Evolutionary conservation across 2,797 vertebrate species (phyloP), one percentile per base, ranked within the genome.

Genomic region (Macropus fuliginosus): DNA sequence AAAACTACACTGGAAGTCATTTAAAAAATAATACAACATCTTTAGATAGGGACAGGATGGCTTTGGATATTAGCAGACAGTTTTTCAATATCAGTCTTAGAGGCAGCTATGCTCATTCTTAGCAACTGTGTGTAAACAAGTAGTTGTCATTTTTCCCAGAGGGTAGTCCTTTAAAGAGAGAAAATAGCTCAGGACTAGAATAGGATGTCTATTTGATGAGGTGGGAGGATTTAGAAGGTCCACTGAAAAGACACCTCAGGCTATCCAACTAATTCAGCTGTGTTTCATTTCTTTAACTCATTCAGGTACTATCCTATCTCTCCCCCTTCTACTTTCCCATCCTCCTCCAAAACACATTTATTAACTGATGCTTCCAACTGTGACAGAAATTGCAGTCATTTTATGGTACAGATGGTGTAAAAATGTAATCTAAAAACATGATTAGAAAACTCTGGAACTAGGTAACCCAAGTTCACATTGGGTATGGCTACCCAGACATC

Each of bases 321-420:
- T 97, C 94, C 95, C 92, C 94, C 94, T 95, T 95, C 97, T 97
- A 98, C 93, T 93, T 98, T 92, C 93, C 95, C 95, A 95, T 95
- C 94, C 87, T 92, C 93, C 98, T 97, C 97, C 96, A 98, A 98
- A 98, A 97, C 97, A 98, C 98, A 98, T 98, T 98, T 98, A 99
- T 99, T 99, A 99, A 98, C 98, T 96, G 97, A 98, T 98, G 98
- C 98, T 98, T 98, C 99, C 99, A 98, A 98, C 99, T 99, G 98
- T 99, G 99, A 98, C 98, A 99, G 98, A 98, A 99, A 99, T 99
- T 99, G 99, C 98, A 98, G 98, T 99, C 98, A 98, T 98, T 98
- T 99, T 98, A 98, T 98, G 98, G 98, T 99, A 98, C 98, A 99
- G 98, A 98, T 99, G 98, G 98, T 98, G 98, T 97, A 98, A 98